phyloP scores from a whole-genome alignment of 2,797 vertebrate genomes.

The Sebastes matsubarae region DNA sequence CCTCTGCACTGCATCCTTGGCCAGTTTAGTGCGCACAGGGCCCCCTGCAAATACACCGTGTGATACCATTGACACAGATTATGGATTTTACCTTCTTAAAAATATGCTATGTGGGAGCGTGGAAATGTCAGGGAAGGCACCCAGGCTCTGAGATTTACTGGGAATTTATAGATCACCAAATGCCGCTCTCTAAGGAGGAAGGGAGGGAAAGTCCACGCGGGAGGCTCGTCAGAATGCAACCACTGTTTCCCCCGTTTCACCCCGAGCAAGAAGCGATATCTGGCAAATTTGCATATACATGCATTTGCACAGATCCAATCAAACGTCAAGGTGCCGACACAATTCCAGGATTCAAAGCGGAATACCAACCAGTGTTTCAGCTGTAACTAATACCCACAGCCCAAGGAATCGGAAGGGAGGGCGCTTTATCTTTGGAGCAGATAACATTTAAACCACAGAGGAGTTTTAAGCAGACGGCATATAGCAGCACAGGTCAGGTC shows the following conservation, averaged over 20 bases:
- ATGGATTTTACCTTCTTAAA: constrained; percentile 86
- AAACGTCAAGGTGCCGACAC: constrained; percentile 82
- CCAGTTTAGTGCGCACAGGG: constrained; percentile 62
- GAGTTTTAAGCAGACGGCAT: constrained; percentile 58
- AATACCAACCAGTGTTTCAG: constrained; percentile 75
- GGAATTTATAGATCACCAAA: constrained; percentile 83
- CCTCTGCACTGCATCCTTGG: constrained; percentile 69
- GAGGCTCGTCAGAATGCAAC: constrained; percentile 76
- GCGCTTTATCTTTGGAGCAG: constrained; percentile 70
- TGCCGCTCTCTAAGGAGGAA: constrained; percentile 66
- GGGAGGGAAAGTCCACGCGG: constrained; percentile 58
- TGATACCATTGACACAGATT: constrained; percentile 86
- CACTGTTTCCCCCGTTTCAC: constrained; percentile 77
- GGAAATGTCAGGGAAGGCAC: constrained; percentile 83
- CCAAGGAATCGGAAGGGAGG: constrained; percentile 57
- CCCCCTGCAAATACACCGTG: constrained; percentile 74
- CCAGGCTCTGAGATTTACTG: constrained; percentile 78
- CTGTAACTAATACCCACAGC: constrained; percentile 79
- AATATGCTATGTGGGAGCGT: constrained; percentile 81
- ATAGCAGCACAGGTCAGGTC: constrained; percentile 63
- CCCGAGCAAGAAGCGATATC: constrained; percentile 78
- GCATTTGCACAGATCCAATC: constrained; percentile 85
- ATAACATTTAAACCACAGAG: constrained; percentile 77
- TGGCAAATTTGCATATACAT: constrained; percentile 84
- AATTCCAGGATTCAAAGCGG: constrained; percentile 78